Base-by-base conservation (phyloP, 1,140 invertebrate species). In the Hycleus phaleratus region DNA sequence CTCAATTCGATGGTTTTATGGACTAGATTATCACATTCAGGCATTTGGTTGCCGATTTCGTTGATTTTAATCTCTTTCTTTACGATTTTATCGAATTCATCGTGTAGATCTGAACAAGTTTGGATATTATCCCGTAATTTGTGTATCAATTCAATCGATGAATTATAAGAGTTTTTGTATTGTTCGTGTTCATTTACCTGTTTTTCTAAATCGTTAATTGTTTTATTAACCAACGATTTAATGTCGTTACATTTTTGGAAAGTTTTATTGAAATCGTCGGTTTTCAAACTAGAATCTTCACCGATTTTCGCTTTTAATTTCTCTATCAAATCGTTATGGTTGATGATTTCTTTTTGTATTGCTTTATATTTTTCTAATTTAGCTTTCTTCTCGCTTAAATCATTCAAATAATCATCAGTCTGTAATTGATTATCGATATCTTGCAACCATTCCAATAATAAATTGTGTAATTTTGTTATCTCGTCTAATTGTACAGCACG, bases 321-420 rank as follows among this genome's bases (percentile, higher is more conserved):
- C 51, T 88, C 85, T 1, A 90, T 79, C 4, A 85, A 78, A 58
- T 92, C 88, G 42, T 76, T 81, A 49, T 94, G 89, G 4, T 82
- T 81, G 45, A 82, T 79, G 49, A 93, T 85, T 67, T 94, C 91
- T 48, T 86, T 80, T 57, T 85, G 82, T 39, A 92, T 79, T 0
- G 83, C 82, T 63, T 82, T 85, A 67, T 88, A 89, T 71, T 93
- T 93, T 68, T 94, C 91, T 3, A 93, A 66, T 12, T 88, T 83
- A 3, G 90, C 87, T 58, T 90, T 87, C 75, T 95, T 96, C 67
- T 96, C 93, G 57, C 88, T 88, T 7, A 95, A 75, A 73, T 96
- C 93, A 66, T 90, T 90, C 8, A 88, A 77, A 43, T 83, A 82
- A 24, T 87, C 83, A 46, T 83, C 83, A 10, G 83, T 78, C 65